Evolutionary conservation across 2,888 invertebrate species (phyloP), one percentile per base, ranked within the genome.

Genomic region (Philopedon plagiatum): DNA sequence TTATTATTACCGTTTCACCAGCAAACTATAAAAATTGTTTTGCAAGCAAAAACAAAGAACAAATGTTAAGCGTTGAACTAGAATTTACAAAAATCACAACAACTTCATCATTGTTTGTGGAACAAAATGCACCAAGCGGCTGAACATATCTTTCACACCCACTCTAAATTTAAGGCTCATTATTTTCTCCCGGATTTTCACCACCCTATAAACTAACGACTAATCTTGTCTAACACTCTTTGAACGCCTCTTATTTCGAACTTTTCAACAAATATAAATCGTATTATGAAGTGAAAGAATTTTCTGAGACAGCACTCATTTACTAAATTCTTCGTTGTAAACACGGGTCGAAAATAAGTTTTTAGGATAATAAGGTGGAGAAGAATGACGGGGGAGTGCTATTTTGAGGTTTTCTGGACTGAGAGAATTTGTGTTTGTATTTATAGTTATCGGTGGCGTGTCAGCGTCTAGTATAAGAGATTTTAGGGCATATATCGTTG

Each of bases 291-390:
- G 37, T 26, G 58, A 64, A 71, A 71, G 71, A 71, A 71, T 71
- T 63, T 65, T 39, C 56, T 51, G 49, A 65, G 71, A 71, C 71
- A 69, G 73, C 11, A n/a, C 73, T 73, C 73, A 73, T 73, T 73
- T 73, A 73, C 73, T 65, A 73, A 73, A 69, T 64, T 69, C 69
- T 32, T 18, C 65, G 32, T 41, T 73, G 73, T 73, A 73, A 73
- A 73, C 73, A 73, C 32, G 57, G 32, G 46, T 61, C 61, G 44
- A 61, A 61, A 61, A 61, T 65, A 57, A 58, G 66, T 34, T 49
- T 54, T 54, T 21, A 19, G 49, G 66, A 66, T 66, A 71, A 71
- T 61, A 57, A 65, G 71, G 37, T 49, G 41, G 51, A 60, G 39
- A 62, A 62, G 62, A 69, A 56, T 69, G 46, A 69, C 56, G 41